Conservation (phyloP, 23 tunicate species). For the Phallusia fumigata region DNA sequence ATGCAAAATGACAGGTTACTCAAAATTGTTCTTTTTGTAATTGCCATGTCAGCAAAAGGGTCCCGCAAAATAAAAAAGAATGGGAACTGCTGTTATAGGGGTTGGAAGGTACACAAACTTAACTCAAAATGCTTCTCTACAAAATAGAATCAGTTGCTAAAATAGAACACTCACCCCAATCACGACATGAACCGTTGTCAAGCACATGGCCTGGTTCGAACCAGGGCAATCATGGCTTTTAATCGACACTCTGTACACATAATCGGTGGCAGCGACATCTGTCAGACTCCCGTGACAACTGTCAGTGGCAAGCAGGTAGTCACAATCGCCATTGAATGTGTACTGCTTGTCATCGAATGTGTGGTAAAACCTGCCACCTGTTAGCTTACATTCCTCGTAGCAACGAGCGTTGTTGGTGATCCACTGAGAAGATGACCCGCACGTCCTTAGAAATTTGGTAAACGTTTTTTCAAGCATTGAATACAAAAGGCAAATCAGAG, state of each 20-base stretch:
- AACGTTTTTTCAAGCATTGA: no score
- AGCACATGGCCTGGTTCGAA: slow-evolving; percentile 33
- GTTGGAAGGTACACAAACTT: no score
- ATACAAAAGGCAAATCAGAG: no score
- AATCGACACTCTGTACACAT: neutral
- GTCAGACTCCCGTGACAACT: neutral
- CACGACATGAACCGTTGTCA: slow-evolving; percentile 9
- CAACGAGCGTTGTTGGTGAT: slow-evolving; percentile 2
- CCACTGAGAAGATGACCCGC: neutral
- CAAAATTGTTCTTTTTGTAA: no score
- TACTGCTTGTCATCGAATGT: slow-evolving; percentile 26
- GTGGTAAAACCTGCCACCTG: slow-evolving; percentile 26
- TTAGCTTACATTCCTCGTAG: slow-evolving; percentile 17
- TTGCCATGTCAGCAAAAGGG: no score
- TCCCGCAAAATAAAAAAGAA: no score
- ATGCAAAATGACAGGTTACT: no score
- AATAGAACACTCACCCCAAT: slow-evolving; percentile 15
- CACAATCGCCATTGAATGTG: slow-evolving; percentile 17
- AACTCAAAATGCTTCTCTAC: no score
- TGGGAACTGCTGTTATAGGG: no score
- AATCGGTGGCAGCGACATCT: neutral
- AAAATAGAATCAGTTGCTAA: no score
- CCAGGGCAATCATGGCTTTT: slow-evolving; percentile 42
- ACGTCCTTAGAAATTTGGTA: neutral
- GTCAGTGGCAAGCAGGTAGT: slow-evolving; percentile 32